Conservation (phyloP, 2,888 invertebrate species). For the Drosophila algonquin region DNA sequence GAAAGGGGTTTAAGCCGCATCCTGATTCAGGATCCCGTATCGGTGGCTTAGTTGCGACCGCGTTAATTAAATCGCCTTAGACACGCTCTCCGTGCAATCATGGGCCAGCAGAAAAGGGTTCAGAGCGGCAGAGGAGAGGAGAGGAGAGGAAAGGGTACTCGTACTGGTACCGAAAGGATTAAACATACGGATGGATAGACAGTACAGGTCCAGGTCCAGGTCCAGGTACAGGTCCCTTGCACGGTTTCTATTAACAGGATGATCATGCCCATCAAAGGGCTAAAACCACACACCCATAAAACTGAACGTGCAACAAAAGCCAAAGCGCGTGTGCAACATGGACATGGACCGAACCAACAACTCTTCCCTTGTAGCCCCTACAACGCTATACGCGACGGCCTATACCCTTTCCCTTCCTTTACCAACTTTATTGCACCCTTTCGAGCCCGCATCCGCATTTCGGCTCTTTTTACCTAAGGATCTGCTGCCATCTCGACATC, state of each 20-base stretch:
- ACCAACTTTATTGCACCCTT: constrained; percentile 75
- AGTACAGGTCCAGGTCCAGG: constrained; percentile 35
- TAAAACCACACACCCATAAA: constrained; percentile 83
- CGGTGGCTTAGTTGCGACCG: constrained; percentile 59
- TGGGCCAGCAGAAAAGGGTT: constrained; percentile 34
- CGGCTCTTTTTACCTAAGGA: constrained; percentile 69
- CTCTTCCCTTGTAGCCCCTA: neutral
- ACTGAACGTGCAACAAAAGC: constrained; percentile 67
- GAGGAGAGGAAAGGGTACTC: constrained; percentile 44
- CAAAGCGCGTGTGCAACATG: constrained; percentile 47
- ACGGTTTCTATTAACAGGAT: constrained; percentile 81
- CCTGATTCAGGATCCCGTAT: constrained; percentile 29
- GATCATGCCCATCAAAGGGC: constrained; percentile 83
- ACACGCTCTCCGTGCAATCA: constrained; percentile 62
- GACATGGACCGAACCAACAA: constrained; percentile 2
- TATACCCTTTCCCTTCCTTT: constrained; percentile 56
- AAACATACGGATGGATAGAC: constrained; percentile 18
- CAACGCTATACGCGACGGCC: neutral
- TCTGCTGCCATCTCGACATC: constrained; percentile 12
- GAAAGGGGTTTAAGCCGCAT: constrained; percentile 65
- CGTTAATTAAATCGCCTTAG: constrained; percentile 80
- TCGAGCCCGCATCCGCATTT: constrained; percentile 37
- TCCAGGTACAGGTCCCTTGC: constrained; percentile 42
- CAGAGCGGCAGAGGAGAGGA: neutral
- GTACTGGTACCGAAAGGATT: constrained; percentile 63